Conservation (phyloP, 2,113 vertebrate species). For the Pseudopipra pipra region DNA sequence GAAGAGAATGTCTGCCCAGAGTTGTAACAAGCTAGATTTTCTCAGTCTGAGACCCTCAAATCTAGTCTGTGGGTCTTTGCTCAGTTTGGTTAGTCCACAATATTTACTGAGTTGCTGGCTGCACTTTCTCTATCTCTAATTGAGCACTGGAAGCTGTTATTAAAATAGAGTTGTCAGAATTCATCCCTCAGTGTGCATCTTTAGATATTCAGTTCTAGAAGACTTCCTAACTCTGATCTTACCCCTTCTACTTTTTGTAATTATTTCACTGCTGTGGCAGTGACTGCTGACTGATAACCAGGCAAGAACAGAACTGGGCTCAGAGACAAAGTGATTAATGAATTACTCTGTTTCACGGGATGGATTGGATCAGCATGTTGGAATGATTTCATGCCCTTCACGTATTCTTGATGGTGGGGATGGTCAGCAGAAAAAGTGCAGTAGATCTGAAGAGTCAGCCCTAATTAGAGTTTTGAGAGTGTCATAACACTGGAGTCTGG, state of each 20-base stretch:
- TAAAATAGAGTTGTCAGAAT: neutral
- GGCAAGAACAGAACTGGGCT: neutral
- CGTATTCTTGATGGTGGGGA: neutral
- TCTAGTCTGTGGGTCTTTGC: neutral
- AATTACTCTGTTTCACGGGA: neutral
- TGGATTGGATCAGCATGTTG: neutral
- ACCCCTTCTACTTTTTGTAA: neutral
- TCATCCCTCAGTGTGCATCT: neutral
- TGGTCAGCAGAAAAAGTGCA: neutral
- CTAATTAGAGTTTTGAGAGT: neutral
- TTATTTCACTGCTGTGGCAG: neutral
- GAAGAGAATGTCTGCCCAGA: neutral
- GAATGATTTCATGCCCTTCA: conserved; percentile 3
- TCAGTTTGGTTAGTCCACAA: neutral
- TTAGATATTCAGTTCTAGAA: neutral
- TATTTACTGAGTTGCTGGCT: neutral
- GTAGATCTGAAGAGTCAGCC: neutral
- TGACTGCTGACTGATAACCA: neutral
- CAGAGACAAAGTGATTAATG: neutral
- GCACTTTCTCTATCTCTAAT: neutral
- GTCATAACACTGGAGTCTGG: neutral
- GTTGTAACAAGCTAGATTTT: neutral
- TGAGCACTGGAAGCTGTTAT: neutral
- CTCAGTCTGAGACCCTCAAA: neutral
- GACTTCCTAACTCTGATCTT: neutral